Evolutionary conservation across 1,140 invertebrate species (phyloP).

Genomic region (Microplitis mediator): DNA sequence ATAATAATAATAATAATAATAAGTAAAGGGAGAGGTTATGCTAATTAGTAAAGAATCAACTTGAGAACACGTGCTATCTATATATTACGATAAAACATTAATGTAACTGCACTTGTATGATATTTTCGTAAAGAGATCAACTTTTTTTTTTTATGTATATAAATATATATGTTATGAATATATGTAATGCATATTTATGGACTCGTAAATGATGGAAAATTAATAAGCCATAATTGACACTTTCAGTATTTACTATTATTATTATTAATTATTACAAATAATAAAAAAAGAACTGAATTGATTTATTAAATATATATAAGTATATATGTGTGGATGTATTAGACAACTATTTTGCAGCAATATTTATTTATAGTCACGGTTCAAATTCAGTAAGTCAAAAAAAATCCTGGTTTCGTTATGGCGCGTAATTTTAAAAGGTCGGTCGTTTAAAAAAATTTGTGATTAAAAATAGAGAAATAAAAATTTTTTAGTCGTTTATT

Average conservation of each 20-base stretch:
- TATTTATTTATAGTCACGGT: too few species aligned
- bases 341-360: too few species aligned
- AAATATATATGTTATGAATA: neutral
- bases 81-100: slow-evolving; percentile 11
- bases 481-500: too few species aligned
- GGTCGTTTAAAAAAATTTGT: too few species aligned
- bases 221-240: neutral
- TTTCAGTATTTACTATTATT: neutral
- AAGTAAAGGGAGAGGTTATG: neutral
- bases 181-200: neutral
- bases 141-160: neutral
- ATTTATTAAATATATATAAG: too few species aligned
- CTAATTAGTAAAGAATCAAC: neutral
- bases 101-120: neutral
- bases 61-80: slow-evolving; percentile 2
- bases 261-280: neutral
- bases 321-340: too few species aligned
- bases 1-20: neutral
- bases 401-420: too few species aligned
- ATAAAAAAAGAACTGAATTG: neutral
- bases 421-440: too few species aligned
- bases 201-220: neutral
- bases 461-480: too few species aligned
- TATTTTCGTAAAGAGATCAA: slow-evolving; percentile 14
- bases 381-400: too few species aligned